phyloP scores from a whole-genome alignment of 2,888 invertebrate species.

The Odontothrips loti region DNA sequence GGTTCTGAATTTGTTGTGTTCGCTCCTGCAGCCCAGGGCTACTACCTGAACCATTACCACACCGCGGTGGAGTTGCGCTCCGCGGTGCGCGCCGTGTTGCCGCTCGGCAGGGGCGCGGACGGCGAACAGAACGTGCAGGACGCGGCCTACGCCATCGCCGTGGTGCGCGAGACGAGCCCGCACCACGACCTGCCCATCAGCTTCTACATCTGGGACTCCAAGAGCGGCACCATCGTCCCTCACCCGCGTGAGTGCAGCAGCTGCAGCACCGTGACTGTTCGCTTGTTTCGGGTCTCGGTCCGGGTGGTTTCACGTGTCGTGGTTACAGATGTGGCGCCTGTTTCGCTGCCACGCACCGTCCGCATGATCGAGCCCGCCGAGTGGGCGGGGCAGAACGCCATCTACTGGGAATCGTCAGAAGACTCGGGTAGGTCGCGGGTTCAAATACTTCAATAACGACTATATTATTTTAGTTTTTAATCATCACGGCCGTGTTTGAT shows the following conservation, averaged over 20 bases:
- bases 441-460: background rate
- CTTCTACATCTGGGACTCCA: background rate
- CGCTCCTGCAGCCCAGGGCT: constrained; percentile 3
- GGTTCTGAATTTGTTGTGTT: too few species aligned
- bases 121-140: background rate
- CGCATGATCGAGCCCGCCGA: background rate
- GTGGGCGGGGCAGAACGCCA: background rate
- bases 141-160: background rate
- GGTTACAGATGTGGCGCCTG: background rate
- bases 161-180: background rate
- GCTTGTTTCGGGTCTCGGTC: background rate
- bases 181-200: background rate
- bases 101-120: background rate
- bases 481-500: too few species aligned
- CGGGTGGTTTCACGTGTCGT: too few species aligned
- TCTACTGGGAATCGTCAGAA: background rate
- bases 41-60: constrained; percentile 20
- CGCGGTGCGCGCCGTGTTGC: background rate
- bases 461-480: background rate
- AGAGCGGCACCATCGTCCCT: background rate
- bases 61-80: background rate
- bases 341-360: background rate
- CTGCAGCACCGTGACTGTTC: background rate
- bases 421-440: background rate
- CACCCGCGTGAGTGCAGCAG: background rate